Conservation (phyloP, 2,113 vertebrate genomes). For the Jacana jacana region DNA sequence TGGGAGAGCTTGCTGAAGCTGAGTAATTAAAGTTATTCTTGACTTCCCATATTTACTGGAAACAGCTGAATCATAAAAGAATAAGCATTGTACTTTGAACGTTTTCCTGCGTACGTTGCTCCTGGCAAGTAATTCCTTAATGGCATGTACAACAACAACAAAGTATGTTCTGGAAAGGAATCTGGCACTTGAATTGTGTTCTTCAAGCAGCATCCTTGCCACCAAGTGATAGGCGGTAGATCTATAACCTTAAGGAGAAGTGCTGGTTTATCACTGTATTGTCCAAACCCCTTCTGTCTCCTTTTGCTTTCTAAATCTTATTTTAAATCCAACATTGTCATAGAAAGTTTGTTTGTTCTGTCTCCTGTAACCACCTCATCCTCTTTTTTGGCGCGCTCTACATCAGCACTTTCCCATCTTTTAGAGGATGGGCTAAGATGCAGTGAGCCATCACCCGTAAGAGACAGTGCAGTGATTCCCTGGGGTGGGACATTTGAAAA, state of each 20-base stretch:
- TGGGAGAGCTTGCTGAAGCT: constrained; percentile 18
- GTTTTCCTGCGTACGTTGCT: not conserved
- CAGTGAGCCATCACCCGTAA: not conserved
- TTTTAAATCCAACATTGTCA: not conserved
- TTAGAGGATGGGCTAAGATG: not conserved
- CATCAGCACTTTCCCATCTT: not conserved
- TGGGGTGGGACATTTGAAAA: not conserved
- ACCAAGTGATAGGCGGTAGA: not conserved
- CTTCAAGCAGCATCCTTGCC: not conserved
- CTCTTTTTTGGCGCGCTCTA: not conserved
- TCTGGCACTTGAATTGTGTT: not conserved
- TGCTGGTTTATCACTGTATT: not conserved
- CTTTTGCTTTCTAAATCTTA: not conserved
- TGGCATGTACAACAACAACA: not conserved
- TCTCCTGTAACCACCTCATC: not conserved
- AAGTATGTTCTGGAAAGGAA: not conserved
- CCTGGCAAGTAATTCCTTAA: constrained; percentile 22
- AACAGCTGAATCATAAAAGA: constrained; percentile 28
- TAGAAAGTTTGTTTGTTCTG: not conserved
- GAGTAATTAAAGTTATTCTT: constrained; percentile 62
- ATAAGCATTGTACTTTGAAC: not conserved
- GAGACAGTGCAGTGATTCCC: not conserved
- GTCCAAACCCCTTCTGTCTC: not conserved
- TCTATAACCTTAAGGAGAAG: not conserved
- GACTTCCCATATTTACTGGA: constrained; percentile 54